Evolutionary conservation across 2,113 vertebrate genomes (phyloP), one percentile per base, ranked within the genome.

Genomic region (Erinaceus europaeus): DNA sequence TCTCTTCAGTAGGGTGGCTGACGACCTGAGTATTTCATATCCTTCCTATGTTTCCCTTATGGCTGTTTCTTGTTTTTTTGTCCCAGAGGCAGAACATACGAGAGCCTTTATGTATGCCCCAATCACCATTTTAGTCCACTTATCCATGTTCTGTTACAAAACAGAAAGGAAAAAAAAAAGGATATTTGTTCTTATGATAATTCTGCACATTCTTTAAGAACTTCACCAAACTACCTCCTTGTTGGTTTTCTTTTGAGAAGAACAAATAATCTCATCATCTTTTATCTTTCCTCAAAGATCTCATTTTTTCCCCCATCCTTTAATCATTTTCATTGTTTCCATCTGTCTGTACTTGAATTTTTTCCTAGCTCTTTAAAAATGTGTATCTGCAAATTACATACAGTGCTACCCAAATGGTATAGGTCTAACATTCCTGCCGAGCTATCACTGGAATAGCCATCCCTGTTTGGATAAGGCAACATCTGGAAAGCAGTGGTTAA

Each of bases 291-390:
- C 68, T 65, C 91, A 82, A 65, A 76, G 83, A 46, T 86, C 57
- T n/a, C 32, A 69, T 90, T 93, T 89, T 80, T 57, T 44, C 77
- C 38, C 50, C 77, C 38, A 68, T 68, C 73, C 92, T 95, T 94
- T 91, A 92, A 95, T 95, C 92, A 95, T 86, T 93, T 93, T 92
- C 91, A 94, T 94, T 84, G 57, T 77, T 94, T 91, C 92, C 93
- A 94, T 93, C 80, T 91, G 92, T 73, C 82, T 76, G 23, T 55
- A 57, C 68, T 81, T 89, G 40, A 57, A n/a, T 81, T 80, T 73
- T 29, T 86, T 46, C 64, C 62, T 79, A n/a, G 50, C 42, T 50
- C 36, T 64, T 90, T 84, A 4, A 76, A 93, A 80, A 72, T 68
- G 32, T n/a, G 34, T 77, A 46, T 77, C 72, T 84, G 36, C 71